Conservation (phyloP, 2,888 invertebrate genomes). For the Nineta flava region DNA sequence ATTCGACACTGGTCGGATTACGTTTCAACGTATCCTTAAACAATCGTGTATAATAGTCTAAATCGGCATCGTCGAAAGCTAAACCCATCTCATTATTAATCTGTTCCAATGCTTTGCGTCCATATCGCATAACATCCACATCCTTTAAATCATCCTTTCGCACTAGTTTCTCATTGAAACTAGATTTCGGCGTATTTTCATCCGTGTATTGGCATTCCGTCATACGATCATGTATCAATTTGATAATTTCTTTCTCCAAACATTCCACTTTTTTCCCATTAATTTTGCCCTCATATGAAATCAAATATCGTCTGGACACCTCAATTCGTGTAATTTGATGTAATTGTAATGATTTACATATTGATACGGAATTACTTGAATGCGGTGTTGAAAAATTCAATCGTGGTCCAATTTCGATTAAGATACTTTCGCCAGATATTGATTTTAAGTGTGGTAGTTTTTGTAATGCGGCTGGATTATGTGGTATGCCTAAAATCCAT, state of each 20-base stretch:
- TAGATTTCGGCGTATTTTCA: conserved; percentile 43
- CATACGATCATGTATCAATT: conserved; percentile 78
- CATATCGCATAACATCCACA: conserved; percentile 66
- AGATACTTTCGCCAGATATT: conserved; percentile 25
- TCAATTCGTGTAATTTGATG: conserved; percentile 65
- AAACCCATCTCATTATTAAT: conserved; percentile 49
- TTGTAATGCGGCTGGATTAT: conserved; percentile 40
- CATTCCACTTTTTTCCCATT: conserved; percentile 24
- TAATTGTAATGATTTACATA: conserved; percentile 73
- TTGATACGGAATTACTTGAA: conserved; percentile 91
- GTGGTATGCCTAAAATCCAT: conserved; percentile 66
- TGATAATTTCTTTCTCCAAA: conserved; percentile 33
- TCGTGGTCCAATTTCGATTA: conserved; percentile 84
- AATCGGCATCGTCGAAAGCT: conserved; percentile 86
- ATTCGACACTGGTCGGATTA: conserved; percentile 93
- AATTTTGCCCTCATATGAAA: conserved; percentile 29
- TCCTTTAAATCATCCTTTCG: conserved; percentile 61
- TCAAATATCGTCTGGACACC: conserved; percentile 59
- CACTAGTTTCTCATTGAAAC: conserved; percentile 50
- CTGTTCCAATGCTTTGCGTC: conserved; percentile 61
- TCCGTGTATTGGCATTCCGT: conserved; percentile 72
- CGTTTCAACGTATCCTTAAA: conserved; percentile 69
- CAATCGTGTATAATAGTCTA: conserved; percentile 76
- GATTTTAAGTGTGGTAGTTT: conserved; percentile 33
- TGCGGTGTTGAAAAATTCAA: conserved; percentile 91